phyloP scores from a whole-genome alignment of 2,888 invertebrate genomes.

The Monoplex corrugatus region DNA sequence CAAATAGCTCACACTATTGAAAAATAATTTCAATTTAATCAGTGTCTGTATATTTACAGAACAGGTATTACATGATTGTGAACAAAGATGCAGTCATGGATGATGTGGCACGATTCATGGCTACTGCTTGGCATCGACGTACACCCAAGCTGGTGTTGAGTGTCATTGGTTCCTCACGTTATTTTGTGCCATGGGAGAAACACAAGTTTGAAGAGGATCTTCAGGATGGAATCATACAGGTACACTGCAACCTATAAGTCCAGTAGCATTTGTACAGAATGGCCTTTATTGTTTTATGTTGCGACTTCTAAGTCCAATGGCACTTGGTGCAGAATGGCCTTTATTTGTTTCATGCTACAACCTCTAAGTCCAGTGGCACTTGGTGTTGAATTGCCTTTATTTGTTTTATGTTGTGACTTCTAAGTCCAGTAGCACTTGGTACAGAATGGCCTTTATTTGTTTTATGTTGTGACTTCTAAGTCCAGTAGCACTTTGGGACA shows the following conservation, averaged over 20 bases:
- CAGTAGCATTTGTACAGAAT: background rate
- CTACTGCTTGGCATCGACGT: conserved; percentile 67
- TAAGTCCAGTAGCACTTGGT: too few relatives aligned
- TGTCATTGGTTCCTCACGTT: conserved; percentile 66
- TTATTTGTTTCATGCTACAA: too few relatives aligned
- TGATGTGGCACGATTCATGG: conserved; percentile 68
- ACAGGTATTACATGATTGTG: conserved; percentile 67
- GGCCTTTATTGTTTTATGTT: background rate
- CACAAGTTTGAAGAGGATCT: conserved; percentile 69
- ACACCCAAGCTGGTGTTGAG: conserved; percentile 74
- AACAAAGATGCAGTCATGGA: conserved; percentile 61
- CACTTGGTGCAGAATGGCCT: too few relatives aligned
- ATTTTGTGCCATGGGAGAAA: conserved; percentile 70
- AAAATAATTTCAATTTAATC: background rate
- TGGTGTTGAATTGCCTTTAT: background rate
- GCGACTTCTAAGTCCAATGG: too few relatives aligned
- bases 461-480: background rate
- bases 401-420: too few relatives aligned
- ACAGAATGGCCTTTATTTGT: too few relatives aligned
- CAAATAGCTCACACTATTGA: background rate
- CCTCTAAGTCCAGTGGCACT: background rate
- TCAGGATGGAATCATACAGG: conserved; percentile 74
- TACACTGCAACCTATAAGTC: conserved; percentile 40
- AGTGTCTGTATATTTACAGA: conserved; percentile 11
- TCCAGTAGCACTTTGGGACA: background rate